A percentile compares a stretch with the other conserved stretches of the same genome.
phyloP scores from a whole-genome alignment of 2,113 vertebrate genomes.

The Antechinus stuartii region DNA sequence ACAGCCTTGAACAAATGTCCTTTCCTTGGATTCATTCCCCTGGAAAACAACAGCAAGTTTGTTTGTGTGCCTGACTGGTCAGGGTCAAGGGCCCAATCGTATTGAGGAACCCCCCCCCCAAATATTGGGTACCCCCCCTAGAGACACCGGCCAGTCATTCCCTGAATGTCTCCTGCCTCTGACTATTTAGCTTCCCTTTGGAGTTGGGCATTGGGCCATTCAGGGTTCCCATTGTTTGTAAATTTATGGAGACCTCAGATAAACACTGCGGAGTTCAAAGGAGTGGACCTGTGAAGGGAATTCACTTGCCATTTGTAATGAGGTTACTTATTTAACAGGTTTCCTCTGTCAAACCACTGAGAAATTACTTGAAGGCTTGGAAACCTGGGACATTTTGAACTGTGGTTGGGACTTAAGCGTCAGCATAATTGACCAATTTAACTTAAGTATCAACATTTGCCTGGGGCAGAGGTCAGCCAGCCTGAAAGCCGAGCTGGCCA shows the following conservation, averaged over 20 bases:
- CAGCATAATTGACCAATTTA: conserved; percentile 75
- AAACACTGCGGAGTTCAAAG: conserved; percentile 47
- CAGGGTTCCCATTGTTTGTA: conserved; percentile 75
- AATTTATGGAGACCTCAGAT: conserved; percentile 47
- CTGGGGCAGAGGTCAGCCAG: conserved; percentile 61
- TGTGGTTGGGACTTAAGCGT: conserved; percentile 50
- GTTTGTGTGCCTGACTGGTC: not conserved
- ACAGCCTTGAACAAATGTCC: not conserved
- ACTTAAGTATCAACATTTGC: conserved; percentile 63
- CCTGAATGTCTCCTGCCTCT: not conserved
- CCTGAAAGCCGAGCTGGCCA: conserved; percentile 56
- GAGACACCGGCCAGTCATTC: not conserved
- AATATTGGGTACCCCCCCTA: not conserved
- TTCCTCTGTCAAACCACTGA: conserved; percentile 46
- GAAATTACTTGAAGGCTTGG: conserved; percentile 29
- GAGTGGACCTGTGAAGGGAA: not conserved
- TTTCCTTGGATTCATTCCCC: not conserved
- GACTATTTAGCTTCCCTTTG: not conserved
- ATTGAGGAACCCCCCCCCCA: not conserved
- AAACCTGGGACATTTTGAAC: conserved; percentile 35
- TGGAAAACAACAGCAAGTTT: not conserved
- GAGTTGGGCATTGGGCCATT: conserved; percentile 68
- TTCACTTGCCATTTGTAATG: conserved; percentile 32
- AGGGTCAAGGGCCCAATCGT: not conserved
- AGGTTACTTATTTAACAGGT: conserved; percentile 72